These are phyloP conservation scores for Burhinus bistriatus DNA, from an alignment of 2,113 vertebrate genomes.

Conservation along the genomic window DNA sequence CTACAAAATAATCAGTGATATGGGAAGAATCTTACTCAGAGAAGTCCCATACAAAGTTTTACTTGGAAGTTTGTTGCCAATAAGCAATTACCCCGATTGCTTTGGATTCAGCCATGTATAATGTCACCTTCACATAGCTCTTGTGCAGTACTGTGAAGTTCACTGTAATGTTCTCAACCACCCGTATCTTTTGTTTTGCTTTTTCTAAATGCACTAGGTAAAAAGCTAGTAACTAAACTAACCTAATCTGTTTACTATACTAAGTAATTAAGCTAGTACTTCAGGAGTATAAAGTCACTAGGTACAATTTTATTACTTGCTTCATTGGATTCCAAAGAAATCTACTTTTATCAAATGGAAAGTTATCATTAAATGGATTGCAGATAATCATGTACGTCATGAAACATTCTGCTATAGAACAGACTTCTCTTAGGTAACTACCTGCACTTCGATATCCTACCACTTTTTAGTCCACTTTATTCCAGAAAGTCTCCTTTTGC, in stretches of 20 bases:
- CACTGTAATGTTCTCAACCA: not conserved
- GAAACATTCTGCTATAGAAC: not conserved
- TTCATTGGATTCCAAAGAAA: not conserved
- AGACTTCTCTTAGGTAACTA: not conserved
- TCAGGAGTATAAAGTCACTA: not conserved
- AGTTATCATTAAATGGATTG: not conserved
- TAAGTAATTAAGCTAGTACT: not conserved
- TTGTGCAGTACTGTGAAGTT: not conserved
- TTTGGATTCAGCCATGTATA: not conserved
- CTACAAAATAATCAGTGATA: too few species aligned
- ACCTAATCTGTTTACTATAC: not conserved
- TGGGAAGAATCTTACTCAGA: too few species aligned
- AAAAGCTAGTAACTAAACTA: not conserved
- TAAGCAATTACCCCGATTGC: too few species aligned
- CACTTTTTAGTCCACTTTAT: not conserved
- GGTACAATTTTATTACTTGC: not conserved
- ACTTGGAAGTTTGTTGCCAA: too few species aligned
- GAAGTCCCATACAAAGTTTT: too few species aligned
- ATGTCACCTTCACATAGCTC: rapidly evolving
- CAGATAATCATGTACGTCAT: not conserved
- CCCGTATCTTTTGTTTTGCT: not conserved
- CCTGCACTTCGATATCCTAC: not conserved
- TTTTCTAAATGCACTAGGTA: not conserved
- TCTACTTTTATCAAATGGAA: not conserved
- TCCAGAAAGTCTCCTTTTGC: not conserved